Evolutionary conservation across 1,140 invertebrate species (phyloP), one percentile per base, ranked within the genome.

Genomic region (Aphidius ervi): DNA sequence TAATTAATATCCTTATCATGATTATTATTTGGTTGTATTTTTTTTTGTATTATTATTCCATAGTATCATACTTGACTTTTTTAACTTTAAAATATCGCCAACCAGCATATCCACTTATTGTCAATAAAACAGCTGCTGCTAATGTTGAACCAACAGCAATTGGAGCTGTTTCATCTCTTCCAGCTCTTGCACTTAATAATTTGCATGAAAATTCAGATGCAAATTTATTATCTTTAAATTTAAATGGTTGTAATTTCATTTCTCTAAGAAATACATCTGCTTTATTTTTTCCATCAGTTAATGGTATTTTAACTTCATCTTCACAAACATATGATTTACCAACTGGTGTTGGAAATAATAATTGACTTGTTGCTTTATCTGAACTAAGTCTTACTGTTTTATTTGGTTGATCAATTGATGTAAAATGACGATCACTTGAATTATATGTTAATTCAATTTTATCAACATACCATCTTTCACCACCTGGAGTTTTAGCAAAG

Each of bases 41-140:
- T 47, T 37, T 8, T 53, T 16, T 20, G 7, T 41, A 43, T 43
- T 41, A 65, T 85, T 88, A 95, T 74, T 94, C 90, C 92, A 95
- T 95, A 1, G 91, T 94, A 70, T 93, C 92, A 74, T 95, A 95
- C 70, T 94, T 90, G 5, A 94, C 90, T 72, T 93, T 94, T 76
- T 94, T 94, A 40, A 94, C 84, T 75, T 93, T 93, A 69, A 93
- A 85, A 70, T 94, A 93, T 67, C 92, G 86, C 78, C 86, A 93
- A n/a, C 90, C 86, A 1, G 90, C 91, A 71, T 95, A 95, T 1
- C 90, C 92, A 5, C 89, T 84, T 16, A 95, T 85, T 0, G 90
- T 93, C 8, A 87, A 77, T 0, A 94, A 81, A 6, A 92, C 89
- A 1, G 89, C 87, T 37, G 91, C 84, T 3, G 92, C 91, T 23